Evolutionary conservation across 1,140 invertebrate genomes (phyloP).

Genomic region (Mizuhopecten yessoensis): DNA sequence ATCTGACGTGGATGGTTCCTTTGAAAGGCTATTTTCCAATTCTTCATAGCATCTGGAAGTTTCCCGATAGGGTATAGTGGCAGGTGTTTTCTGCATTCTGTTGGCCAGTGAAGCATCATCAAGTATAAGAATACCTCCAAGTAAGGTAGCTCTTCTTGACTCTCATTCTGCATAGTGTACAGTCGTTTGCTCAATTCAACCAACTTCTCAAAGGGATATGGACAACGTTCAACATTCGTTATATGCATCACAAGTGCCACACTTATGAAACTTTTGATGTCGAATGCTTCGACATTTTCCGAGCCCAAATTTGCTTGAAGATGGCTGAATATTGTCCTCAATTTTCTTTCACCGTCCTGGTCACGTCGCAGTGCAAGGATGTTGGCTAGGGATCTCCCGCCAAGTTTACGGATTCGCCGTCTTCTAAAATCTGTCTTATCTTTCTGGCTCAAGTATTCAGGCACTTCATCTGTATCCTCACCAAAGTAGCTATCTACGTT

Average conservation of each 20-base stretch:
- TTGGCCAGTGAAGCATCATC: slow-evolving; percentile 69
- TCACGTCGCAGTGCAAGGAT: slow-evolving; percentile 56
- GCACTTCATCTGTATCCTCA: slow-evolving; percentile 63
- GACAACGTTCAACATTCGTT: not conserved
- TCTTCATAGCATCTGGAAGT: slow-evolving; percentile 49
- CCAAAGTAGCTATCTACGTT: slow-evolving; percentile 66
- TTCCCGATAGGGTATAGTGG: slow-evolving; percentile 44
- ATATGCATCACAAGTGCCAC: slow-evolving; percentile 55
- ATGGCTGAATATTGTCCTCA: not conserved
- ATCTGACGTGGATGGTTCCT: slow-evolving; percentile 51
- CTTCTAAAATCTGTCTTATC: slow-evolving; percentile 60
- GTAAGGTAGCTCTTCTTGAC: slow-evolving; percentile 47
- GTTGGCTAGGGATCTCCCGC: slow-evolving; percentile 55
- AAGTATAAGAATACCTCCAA: slow-evolving; percentile 66
- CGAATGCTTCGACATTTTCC: slow-evolving; percentile 43
- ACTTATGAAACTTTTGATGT: slow-evolving; percentile 53
- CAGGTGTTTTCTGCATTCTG: slow-evolving; percentile 44
- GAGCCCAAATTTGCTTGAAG: slow-evolving; percentile 52
- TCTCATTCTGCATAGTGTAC: not conserved
- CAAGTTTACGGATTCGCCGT: slow-evolving; percentile 60
- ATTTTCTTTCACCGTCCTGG: not conserved
- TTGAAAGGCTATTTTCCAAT: slow-evolving; percentile 57
- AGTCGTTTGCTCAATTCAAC: slow-evolving; percentile 52
- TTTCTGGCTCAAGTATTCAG: slow-evolving; percentile 49
- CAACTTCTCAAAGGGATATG: not conserved